These are phyloP conservation scores for Pseudomugil tenellus DNA, from an alignment of 2,797 vertebrate genomes.

Conservation along the genomic window DNA sequence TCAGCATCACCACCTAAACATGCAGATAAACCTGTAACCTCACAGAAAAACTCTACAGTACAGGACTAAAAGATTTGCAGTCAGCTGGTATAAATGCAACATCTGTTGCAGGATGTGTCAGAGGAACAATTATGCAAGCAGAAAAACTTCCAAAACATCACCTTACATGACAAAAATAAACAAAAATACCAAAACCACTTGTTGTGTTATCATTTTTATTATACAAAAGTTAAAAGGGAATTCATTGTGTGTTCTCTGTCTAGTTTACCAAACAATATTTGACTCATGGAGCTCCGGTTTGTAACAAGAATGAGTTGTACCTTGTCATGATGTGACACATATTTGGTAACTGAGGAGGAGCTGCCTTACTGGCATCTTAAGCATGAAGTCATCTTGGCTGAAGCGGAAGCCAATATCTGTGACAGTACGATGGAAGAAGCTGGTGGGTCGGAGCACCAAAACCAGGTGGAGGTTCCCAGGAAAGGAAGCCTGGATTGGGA, in stretches of 20 bases:
- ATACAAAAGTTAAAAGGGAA: conserved; percentile 4
- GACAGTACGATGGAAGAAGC: conserved; percentile 96
- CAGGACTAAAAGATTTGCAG: neutral
- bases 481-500: conserved; percentile 86
- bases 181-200: neutral
- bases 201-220: neutral
- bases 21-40: conserved; percentile 44
- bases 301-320: conserved; percentile 45
- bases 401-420: conserved; percentile 97
- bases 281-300: conserved; percentile 36
- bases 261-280: conserved; percentile 44
- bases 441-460: conserved; percentile 94
- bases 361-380: conserved; percentile 92
- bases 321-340: conserved; percentile 60
- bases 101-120: neutral
- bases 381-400: conserved; percentile 96
- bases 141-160: neutral
- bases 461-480: conserved; percentile 95
- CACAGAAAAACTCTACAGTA: neutral
- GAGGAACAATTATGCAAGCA: neutral
- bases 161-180: neutral
- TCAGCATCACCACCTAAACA: conserved; percentile 96
- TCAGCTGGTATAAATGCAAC: neutral
- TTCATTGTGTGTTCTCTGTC: conserved; percentile 13
- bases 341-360: conserved; percentile 68